Percentiles rank a stretch among this genome's conserved stretches.
Conservation (phyloP, 2,113 vertebrate genomes). For the Lophius piscatorius region DNA sequence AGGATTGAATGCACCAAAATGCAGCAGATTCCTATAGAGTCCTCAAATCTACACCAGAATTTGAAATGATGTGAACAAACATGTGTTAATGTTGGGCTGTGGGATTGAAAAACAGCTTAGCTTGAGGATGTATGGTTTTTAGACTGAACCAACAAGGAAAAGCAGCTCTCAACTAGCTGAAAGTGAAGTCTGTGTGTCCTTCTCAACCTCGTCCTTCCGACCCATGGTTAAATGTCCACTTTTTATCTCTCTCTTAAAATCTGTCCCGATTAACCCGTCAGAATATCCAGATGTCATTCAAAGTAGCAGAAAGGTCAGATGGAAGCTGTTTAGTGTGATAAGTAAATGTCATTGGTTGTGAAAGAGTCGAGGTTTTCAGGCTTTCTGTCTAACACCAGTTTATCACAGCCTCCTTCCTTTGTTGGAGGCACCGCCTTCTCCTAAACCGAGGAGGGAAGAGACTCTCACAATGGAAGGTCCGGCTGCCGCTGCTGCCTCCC, state of each 20-base stretch:
- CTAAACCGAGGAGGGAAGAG: constrained; percentile 43
- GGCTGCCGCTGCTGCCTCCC: constrained; percentile 37
- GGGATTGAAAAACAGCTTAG: no score
- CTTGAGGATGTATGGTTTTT: no score
- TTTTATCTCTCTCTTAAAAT: constrained; percentile 65
- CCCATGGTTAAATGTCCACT: no score
- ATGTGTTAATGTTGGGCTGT: no score
- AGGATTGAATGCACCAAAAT: no score
- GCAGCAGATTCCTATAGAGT: no score
- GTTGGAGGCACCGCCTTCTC: constrained; percentile 47
- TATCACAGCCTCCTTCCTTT: constrained; percentile 62
- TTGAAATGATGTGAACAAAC: no score
- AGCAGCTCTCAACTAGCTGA: no score
- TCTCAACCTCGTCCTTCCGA: constrained; percentile 37
- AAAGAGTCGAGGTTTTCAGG: constrained; percentile 56
- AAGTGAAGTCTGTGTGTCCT: no score
- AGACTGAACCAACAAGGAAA: no score
- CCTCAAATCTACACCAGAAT: no score
- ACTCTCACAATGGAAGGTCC: constrained; percentile 65
- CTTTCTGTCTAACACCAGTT: constrained; percentile 76
- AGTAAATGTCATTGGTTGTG: constrained; percentile 79
- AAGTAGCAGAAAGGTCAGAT: constrained; percentile 81
- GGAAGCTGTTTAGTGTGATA: constrained; percentile 74
- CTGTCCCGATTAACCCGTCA: constrained; percentile 60
- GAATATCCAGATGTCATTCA: constrained; percentile 81